Percentiles rank a stretch among this genome's conserved stretches.
Conservation (phyloP, 1,140 invertebrate species). For the Drosophila triauraria region DNA sequence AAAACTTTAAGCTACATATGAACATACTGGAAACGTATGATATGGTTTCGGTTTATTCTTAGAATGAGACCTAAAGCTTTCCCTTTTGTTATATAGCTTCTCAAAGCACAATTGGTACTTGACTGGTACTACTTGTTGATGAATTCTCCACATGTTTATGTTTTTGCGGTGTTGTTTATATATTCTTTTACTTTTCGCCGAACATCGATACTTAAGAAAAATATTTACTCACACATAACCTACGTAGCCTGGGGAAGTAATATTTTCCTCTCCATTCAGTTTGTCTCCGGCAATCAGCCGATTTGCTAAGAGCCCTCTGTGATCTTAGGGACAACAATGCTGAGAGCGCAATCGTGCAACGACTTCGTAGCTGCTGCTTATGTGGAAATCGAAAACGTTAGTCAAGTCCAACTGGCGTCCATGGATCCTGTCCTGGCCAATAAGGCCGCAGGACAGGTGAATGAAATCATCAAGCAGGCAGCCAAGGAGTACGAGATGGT, state of each 20-base stretch:
- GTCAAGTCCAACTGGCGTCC: background rate
- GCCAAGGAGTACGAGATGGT: constrained; percentile 47
- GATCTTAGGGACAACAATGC: background rate
- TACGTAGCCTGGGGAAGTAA: background rate
- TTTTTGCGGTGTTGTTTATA: constrained; percentile 24
- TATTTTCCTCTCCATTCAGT: constrained; percentile 24
- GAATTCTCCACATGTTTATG: constrained; percentile 34
- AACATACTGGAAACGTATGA: constrained; percentile 11
- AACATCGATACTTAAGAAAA: background rate
- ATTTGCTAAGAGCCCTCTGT: background rate
- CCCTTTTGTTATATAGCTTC: background rate
- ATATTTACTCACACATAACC: no score
- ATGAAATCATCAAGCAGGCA: constrained; percentile 50
- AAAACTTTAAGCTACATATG: constrained; percentile 26
- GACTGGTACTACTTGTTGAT: constrained; percentile 61
- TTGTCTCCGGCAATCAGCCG: constrained; percentile 7
- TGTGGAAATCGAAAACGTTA: constrained; percentile 39
- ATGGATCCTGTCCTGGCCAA: constrained; percentile 12
- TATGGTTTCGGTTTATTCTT: background rate
- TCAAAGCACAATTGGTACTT: background rate
- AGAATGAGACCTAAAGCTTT: background rate
- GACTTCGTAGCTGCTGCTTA: constrained; percentile 53
- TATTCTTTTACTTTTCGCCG: constrained; percentile 9
- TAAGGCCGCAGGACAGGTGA: constrained; percentile 15
- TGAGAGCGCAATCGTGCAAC: constrained; percentile 30